A percentile compares a stretch with the other conserved stretches of the same genome.
Evolutionary conservation across 2,888 invertebrate genomes (phyloP).

Genomic region (Protula sp.): DNA sequence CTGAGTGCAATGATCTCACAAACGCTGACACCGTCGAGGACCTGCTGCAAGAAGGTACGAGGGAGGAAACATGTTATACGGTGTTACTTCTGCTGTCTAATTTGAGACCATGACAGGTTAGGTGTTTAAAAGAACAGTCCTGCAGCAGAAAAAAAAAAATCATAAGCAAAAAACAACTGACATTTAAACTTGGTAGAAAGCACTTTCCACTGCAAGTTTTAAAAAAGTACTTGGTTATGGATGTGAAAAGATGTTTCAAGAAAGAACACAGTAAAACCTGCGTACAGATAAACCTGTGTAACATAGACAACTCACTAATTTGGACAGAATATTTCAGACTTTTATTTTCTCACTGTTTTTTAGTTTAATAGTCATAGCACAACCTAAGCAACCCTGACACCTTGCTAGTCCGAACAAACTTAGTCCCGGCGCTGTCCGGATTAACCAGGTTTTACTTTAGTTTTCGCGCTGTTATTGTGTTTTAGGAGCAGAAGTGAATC

Average conservation of each 20-base stretch:
- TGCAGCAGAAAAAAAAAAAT: neutral
- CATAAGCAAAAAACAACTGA: too few species aligned
- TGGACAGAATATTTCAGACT: too few species aligned
- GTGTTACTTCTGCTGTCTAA: too few species aligned
- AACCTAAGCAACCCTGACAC: neutral
- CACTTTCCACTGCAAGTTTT: too few species aligned
- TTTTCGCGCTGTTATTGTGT: neutral
- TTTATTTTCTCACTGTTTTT: too few species aligned
- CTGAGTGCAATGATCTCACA: constrained; percentile 39
- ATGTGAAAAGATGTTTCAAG: neutral
- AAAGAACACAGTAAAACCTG: neutral
- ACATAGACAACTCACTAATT: too few species aligned
- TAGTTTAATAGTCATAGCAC: too few species aligned
- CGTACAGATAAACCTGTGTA: neutral
- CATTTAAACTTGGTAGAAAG: too few species aligned
- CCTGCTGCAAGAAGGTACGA: too few species aligned
- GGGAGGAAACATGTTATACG: too few species aligned
- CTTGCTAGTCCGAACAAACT: neutral
- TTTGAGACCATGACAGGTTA: too few species aligned
- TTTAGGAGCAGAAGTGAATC: constrained; percentile 48
- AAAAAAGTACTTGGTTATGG: too few species aligned
- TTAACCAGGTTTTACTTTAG: neutral
- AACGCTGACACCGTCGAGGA: constrained; percentile 17
- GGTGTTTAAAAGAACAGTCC: neutral
- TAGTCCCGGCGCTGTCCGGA: neutral